Conservation (phyloP, 2,797 vertebrate genomes). For the Enteromius fasciolatus region DNA sequence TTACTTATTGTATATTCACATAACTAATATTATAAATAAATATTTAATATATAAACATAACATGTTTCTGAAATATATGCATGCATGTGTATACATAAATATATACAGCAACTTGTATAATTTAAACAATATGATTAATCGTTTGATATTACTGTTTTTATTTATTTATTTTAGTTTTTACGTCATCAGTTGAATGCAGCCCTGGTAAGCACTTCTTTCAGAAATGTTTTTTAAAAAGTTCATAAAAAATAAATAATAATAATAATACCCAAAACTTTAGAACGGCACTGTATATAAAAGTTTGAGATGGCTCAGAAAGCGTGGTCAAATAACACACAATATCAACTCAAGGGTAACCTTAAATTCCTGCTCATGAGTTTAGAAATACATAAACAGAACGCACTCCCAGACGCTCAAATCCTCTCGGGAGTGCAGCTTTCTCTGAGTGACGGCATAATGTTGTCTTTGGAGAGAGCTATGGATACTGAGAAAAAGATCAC, state of each 20-base stretch:
- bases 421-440: constrained; percentile 37
- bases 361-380: constrained; percentile 55
- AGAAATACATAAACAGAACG: constrained; percentile 61
- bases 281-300: neutral
- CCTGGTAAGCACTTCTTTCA: neutral
- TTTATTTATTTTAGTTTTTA: neutral
- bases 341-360: constrained; percentile 51
- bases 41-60: too few species aligned
- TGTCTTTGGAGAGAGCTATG: constrained; percentile 70
- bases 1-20: neutral
- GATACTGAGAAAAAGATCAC: constrained; percentile 74
- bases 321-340: constrained; percentile 15
- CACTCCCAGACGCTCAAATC: constrained; percentile 50
- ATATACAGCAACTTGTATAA: too few species aligned
- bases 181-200: neutral
- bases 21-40: too few species aligned
- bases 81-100: too few species aligned
- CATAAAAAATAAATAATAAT: neutral
- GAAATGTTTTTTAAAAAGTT: neutral
- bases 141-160: too few species aligned
- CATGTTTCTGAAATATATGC: too few species aligned
- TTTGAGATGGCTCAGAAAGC: neutral
- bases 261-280: neutral
- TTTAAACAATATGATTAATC: too few species aligned
- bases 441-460: constrained; percentile 67